Conservation (phyloP, 2,888 invertebrate genomes). For the Spodoptera picta region DNA sequence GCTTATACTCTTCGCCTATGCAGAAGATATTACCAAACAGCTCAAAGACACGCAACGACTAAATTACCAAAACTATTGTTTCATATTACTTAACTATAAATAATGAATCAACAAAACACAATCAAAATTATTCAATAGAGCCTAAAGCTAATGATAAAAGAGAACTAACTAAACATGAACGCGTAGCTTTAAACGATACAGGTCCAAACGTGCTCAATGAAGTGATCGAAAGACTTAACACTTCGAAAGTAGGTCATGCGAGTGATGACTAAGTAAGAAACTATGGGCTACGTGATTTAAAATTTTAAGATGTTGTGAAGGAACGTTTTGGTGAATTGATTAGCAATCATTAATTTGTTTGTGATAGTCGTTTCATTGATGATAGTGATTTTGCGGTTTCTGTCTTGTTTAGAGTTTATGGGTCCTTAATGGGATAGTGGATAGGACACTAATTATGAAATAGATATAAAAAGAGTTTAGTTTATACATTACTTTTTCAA, state of each 20-base stretch:
- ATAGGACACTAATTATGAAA: no score
- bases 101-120: background rate
- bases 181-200: slow-evolving; percentile 45
- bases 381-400: background rate
- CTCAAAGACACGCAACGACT: no score
- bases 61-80: no score
- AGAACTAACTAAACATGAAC: slow-evolving; percentile 25
- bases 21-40: no score
- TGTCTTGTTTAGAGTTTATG: no score
- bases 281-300: slow-evolving; percentile 40
- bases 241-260: slow-evolving; percentile 67
- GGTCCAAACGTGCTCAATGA: slow-evolving; percentile 64
- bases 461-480: no score
- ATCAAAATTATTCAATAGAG: no score
- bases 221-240: slow-evolving; percentile 50
- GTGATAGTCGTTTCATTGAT: background rate
- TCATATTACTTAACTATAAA: no score
- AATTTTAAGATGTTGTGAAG: slow-evolving; percentile 23
- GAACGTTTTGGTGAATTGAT: slow-evolving; percentile 31
- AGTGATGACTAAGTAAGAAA: slow-evolving; percentile 64
- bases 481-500: no score
- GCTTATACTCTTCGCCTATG: no score
- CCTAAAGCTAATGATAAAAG: slow-evolving; percentile 9
- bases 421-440: no score
- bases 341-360: slow-evolving; percentile 9